These are phyloP conservation scores for Cryptosula pallasiana DNA, from an alignment of 2,888 invertebrate genomes.

Conservation along the genomic window DNA sequence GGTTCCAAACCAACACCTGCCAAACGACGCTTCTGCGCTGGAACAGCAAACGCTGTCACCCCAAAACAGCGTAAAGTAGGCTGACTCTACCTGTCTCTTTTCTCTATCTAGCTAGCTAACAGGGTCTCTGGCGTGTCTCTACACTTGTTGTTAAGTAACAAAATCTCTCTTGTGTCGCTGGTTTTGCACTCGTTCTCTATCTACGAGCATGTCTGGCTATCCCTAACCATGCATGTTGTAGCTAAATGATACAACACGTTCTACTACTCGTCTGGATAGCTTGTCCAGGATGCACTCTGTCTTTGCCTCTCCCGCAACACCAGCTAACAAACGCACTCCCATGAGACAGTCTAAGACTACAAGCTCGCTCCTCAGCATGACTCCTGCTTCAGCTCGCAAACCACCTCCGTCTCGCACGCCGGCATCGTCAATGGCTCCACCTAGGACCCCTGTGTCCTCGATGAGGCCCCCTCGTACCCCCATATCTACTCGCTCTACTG, in stretches of 20 bases:
- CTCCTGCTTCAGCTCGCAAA: not conserved
- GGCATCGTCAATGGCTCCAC: not conserved
- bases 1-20: constrained; percentile 14
- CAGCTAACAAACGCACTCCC: not conserved
- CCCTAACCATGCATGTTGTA: not conserved
- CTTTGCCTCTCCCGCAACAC: constrained; percentile 9
- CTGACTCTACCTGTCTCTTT: not conserved
- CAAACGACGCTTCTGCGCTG: not conserved
- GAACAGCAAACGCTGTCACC: not conserved
- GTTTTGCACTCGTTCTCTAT: no score
- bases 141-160: no score
- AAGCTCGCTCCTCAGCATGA: not conserved
- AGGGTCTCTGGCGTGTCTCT: no score
- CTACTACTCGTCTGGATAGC: not conserved
- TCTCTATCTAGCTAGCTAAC: not conserved
- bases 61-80: constrained; percentile 8
- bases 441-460: not conserved
- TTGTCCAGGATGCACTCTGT: constrained; percentile 7
- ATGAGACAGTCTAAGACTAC: constrained; percentile 3
- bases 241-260: constrained; percentile 17
- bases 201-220: no score
- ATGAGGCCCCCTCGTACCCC: not conserved
- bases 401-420: not conserved
- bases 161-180: no score
- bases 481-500: constrained; percentile 9